phyloP scores from a whole-genome alignment of 2,797 vertebrate species.

The Hipposideros larvatus region DNA sequence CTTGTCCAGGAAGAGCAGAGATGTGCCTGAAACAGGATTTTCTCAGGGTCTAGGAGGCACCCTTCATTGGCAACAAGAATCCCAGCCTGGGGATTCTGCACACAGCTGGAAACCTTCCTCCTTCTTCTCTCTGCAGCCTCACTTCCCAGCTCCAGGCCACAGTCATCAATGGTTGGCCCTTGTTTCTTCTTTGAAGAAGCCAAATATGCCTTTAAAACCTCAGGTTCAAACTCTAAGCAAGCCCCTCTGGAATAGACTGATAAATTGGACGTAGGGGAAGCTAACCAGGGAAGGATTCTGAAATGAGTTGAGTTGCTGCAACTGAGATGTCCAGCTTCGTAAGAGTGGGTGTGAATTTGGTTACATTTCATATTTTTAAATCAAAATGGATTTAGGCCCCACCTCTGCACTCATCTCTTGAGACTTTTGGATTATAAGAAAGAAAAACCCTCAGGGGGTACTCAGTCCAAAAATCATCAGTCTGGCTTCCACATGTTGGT shows the following conservation, averaged over 20 bases:
- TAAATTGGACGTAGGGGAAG: background rate
- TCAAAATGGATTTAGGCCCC: background rate
- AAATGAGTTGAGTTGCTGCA: constrained; percentile 17
- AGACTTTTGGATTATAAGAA: background rate
- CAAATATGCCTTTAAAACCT: background rate
- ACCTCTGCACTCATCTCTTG: background rate
- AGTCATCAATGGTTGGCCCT: background rate
- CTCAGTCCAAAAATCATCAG: background rate
- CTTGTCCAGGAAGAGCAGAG: background rate
- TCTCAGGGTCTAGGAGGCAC: background rate
- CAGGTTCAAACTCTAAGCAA: background rate
- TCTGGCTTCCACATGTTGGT: background rate
- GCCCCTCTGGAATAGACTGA: background rate
- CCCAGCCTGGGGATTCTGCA: background rate
- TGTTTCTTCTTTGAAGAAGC: background rate
- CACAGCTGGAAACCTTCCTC: background rate
- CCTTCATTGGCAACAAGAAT: background rate
- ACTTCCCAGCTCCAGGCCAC: background rate
- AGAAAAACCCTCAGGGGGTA: background rate
- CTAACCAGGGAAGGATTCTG: background rate
- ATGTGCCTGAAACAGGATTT: background rate
- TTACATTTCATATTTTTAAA: constrained; percentile 21
- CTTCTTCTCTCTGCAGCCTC: background rate
- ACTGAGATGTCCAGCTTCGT: background rate
- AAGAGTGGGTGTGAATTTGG: background rate